These are phyloP conservation scores for Etheostoma cragini DNA, from an alignment of 2,113 vertebrate species.

Conservation along the genomic window DNA sequence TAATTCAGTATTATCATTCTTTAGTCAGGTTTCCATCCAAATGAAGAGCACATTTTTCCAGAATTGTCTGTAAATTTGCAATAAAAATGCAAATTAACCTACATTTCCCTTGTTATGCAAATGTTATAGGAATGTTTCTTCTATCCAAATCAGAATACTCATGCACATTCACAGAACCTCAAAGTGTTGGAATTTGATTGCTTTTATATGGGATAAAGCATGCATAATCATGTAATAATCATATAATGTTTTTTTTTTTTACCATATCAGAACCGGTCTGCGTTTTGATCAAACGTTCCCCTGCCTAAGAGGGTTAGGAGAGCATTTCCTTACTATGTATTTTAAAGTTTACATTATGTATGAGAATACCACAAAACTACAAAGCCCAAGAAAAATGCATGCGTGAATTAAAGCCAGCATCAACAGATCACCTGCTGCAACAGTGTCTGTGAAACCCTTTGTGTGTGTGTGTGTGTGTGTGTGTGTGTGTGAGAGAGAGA, in stretches of 20 bases:
- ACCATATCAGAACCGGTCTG: neutral
- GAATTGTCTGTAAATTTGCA: neutral
- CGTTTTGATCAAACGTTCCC: neutral
- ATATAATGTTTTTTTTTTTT: no score
- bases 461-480: neutral
- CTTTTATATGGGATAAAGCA: no score
- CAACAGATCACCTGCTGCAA: constrained; percentile 32
- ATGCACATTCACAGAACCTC: no score
- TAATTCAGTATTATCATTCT: neutral
- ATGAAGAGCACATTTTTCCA: neutral
- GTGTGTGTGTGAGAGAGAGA: constrained; percentile 5
- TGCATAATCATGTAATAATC: no score
- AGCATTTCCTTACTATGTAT: neutral
- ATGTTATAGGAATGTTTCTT: no score
- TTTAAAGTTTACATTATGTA: neutral
- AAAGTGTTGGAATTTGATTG: no score
- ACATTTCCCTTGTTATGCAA: neutral
- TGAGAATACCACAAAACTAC: neutral
- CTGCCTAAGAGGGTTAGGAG: neutral
- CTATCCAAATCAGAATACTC: no score
- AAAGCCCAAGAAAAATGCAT: neutral
- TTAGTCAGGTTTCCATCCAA: neutral
- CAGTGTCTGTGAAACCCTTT: neutral
- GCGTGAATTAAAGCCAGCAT: neutral
- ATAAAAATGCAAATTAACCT: neutral